Evolutionary conservation across 2,888 invertebrate species (phyloP).

Genomic region (Brassicogethes aeneus): DNA sequence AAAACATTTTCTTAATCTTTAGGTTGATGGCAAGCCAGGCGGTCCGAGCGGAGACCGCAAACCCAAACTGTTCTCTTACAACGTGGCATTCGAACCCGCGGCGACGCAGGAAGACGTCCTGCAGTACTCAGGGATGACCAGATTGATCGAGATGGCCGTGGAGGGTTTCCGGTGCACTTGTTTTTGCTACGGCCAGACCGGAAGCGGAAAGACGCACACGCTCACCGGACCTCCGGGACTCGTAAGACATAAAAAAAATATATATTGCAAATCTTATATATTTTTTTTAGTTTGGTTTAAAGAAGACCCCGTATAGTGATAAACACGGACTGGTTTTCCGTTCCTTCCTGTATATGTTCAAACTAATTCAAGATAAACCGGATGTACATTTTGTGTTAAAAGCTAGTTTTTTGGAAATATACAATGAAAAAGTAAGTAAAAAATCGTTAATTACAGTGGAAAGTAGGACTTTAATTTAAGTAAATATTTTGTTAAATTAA

Average conservation of each 20-base stretch:
- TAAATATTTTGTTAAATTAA: too few species aligned
- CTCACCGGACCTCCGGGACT: slow-evolving; percentile 84
- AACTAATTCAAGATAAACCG: slow-evolving; percentile 66
- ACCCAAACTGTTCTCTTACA: slow-evolving; percentile 85
- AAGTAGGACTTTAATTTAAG: too few species aligned
- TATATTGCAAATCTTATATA: too few species aligned
- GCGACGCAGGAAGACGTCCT: slow-evolving; percentile 79
- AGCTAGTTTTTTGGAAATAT: slow-evolving; percentile 92
- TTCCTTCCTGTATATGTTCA: slow-evolving; percentile 83
- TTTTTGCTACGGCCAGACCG: slow-evolving; percentile 95
- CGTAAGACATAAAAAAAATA: slow-evolving; percentile 44
- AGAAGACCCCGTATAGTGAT: slow-evolving; percentile 45
- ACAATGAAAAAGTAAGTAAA: slow-evolving; percentile 82
- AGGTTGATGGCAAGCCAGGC: slow-evolving; percentile 45
- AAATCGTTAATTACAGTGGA: too few species aligned
- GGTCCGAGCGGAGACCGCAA: slow-evolving; percentile 54
- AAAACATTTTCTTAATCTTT: slow-evolving; percentile 3
- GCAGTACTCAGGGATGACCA: slow-evolving; percentile 82
- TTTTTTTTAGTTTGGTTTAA: slow-evolving; percentile 35
- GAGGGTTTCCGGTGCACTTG: slow-evolving; percentile 92
- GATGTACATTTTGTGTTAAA: slow-evolving; percentile 76
- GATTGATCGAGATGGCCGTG: slow-evolving; percentile 87
- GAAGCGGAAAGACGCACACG: slow-evolving; percentile 94
- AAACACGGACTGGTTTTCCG: slow-evolving; percentile 84
- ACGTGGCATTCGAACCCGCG: slow-evolving; percentile 88